Base-by-base conservation (phyloP, 1,140 invertebrate species). In the Drosophila sp. region DNA sequence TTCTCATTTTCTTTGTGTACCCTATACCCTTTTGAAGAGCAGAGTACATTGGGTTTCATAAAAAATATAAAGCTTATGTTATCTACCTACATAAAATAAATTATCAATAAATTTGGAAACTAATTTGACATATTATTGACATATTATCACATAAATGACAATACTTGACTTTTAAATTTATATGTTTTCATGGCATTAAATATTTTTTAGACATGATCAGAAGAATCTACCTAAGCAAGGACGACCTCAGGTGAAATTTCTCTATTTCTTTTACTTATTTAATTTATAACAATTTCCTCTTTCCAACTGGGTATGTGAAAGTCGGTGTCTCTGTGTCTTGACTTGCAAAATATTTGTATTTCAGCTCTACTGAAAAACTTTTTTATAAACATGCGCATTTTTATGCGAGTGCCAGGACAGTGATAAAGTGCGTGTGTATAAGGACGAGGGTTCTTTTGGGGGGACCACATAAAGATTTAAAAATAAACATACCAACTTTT, bases 351-450 rank as follows among this genome's bases (percentile, higher is more conserved):
- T 50, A 8, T 27, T 50, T 27, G 30, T 35, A 38, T 57, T 63
- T 62, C 64, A 78, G 44, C 41, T 81, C 68, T 50, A 47, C 25
- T 60, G 47, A 47, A 58, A 17, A 85, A 80, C 32, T 62, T 85
- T 85, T 76, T 60, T 54, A 60, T 68, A 66, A 79, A 79, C 69
- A 72, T 75, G 70, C 65, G 66, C 71, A 75, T 75, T 85, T 80
- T 76, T 69, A 70, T 70, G 58, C n/a, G 38, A 64, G 4, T 68
- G 30, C 23, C 23, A 40, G 30, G 35, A 27, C 44, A 10, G 30
- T 3, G 47, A 0, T 27, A 44, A 23, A 23, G 11, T 30, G 44
- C 32, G 38, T 32, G 11, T 4, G 57, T 54, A 10, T 32, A 29
- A 7, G 7, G 30, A 38, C 10, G 25, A 44, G 50, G n/a, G 35